These are phyloP conservation scores for Meghimatium bilineatum DNA, from an alignment of 2,888 invertebrate genomes.

Conservation along the genomic window DNA sequence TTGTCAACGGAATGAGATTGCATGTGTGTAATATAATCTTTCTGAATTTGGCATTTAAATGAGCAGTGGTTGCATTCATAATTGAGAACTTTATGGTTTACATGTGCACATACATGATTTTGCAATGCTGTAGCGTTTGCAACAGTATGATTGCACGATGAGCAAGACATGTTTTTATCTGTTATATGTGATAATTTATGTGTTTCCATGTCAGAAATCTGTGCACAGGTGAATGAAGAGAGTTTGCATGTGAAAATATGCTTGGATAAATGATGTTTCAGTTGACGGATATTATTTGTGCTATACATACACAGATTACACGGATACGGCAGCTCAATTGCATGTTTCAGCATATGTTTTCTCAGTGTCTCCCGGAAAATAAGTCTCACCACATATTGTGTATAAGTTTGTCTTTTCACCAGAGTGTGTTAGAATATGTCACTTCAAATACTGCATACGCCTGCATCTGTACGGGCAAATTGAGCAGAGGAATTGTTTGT, in stretches of 20 bases:
- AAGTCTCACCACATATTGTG: slow-evolving; percentile 9
- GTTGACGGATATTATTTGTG: slow-evolving; percentile 5
- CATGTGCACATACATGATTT: slow-evolving; percentile 5
- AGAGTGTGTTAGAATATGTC: slow-evolving; percentile 22
- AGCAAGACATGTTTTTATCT: neutral
- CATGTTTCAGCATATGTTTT: slow-evolving; percentile 29
- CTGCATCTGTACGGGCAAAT: slow-evolving; percentile 20
- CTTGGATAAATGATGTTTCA: slow-evolving; percentile 12
- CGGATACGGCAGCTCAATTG: neutral
- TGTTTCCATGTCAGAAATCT: neutral
- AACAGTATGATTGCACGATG: neutral
- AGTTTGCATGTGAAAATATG: slow-evolving; percentile 21
- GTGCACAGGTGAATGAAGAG: neutral
- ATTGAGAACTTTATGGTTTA: neutral
- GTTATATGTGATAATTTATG: slow-evolving; percentile 16
- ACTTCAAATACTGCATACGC: slow-evolving; percentile 24
- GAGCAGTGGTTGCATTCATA: slow-evolving; percentile 1
- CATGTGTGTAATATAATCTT: slow-evolving; percentile 31
- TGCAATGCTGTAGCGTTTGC: neutral
- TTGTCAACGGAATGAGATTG: slow-evolving; percentile 32
- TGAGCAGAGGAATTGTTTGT: slow-evolving; percentile 28
- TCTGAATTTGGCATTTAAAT: slow-evolving; percentile 19
- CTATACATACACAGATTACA: neutral
- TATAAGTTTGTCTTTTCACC: slow-evolving; percentile 31
- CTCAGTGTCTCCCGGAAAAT: slow-evolving; percentile 4